Evolutionary conservation across 2,113 vertebrate species (phyloP).

Genomic region (Peromyscus leucopus): DNA sequence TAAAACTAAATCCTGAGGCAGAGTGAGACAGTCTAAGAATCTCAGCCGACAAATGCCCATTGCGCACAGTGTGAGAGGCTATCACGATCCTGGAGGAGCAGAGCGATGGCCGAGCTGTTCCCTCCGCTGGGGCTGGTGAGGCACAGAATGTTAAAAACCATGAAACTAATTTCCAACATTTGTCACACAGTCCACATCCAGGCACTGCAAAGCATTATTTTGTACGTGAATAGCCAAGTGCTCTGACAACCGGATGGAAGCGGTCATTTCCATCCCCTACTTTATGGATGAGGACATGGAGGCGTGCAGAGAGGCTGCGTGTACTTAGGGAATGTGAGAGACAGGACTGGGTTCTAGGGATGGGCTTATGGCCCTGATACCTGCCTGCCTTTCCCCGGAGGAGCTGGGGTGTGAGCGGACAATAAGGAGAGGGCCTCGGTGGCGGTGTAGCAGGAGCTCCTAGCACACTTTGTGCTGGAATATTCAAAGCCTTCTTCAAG

Average conservation of each 20-base stretch:
- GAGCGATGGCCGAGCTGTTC: background rate
- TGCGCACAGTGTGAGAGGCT: background rate
- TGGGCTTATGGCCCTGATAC: background rate
- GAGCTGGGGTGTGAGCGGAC: background rate
- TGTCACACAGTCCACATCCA: background rate
- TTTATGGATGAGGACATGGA: background rate
- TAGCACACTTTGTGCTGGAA: background rate
- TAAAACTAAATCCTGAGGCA: background rate
- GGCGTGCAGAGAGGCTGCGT: background rate
- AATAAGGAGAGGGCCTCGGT: background rate
- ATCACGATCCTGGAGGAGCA: background rate
- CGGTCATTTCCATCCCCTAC: background rate
- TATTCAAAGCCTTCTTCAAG: background rate
- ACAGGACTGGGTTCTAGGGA: background rate
- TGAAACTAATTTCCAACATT: background rate
- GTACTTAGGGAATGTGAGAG: background rate
- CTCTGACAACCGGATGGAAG: background rate
- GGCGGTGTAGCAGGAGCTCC: background rate
- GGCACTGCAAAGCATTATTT: background rate
- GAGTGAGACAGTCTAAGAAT: background rate
- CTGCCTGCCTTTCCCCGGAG: background rate
- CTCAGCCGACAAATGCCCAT: background rate
- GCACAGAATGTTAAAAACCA: background rate
- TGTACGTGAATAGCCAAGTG: background rate
- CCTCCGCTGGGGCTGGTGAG: background rate